These are phyloP conservation scores for Ormyrus thymus DNA, from an alignment of 2,888 invertebrate genomes.

Conservation along the genomic window DNA sequence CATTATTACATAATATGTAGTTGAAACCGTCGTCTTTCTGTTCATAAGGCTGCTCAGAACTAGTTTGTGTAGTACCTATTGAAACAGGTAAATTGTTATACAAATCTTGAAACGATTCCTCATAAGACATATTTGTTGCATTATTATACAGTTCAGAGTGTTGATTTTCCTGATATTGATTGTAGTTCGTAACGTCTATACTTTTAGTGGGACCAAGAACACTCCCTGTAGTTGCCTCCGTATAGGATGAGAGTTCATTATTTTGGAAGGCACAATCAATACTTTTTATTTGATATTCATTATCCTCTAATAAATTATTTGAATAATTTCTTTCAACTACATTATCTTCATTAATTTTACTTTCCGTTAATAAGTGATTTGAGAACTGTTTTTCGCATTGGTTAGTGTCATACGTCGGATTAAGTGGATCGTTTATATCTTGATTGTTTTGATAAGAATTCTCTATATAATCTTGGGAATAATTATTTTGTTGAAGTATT, in stretches of 20 bases:
- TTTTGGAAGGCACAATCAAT: background rate
- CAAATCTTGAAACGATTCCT: constrained; percentile 51
- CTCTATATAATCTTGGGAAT: constrained; percentile 59
- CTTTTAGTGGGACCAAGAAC: background rate
- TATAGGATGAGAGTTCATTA: background rate
- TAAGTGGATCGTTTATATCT: constrained; percentile 57
- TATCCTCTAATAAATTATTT: constrained; percentile 57
- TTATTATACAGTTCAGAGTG: background rate
- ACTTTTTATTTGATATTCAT: constrained; percentile 10
- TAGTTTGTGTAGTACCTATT: constrained; percentile 61
- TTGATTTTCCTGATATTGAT: constrained; percentile 11
- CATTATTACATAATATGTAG: background rate
- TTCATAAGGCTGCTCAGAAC: constrained; percentile 67
- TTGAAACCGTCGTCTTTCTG: constrained; percentile 62
- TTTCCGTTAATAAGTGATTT: background rate
- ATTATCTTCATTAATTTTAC: constrained; percentile 2
- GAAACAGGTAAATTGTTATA: constrained; percentile 58
- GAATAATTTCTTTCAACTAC: background rate
- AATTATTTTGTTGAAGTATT: background rate
- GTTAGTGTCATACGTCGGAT: no score
- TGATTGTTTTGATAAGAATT: constrained; percentile 60
- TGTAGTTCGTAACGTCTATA: background rate
- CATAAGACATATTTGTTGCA: background rate
- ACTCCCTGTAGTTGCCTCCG: background rate
- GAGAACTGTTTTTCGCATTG: background rate